Percentiles rank a stretch among this genome's conserved stretches.
phyloP scores from a whole-genome alignment of 1,140 invertebrate genomes.

The Thereuonema tuberculata region DNA sequence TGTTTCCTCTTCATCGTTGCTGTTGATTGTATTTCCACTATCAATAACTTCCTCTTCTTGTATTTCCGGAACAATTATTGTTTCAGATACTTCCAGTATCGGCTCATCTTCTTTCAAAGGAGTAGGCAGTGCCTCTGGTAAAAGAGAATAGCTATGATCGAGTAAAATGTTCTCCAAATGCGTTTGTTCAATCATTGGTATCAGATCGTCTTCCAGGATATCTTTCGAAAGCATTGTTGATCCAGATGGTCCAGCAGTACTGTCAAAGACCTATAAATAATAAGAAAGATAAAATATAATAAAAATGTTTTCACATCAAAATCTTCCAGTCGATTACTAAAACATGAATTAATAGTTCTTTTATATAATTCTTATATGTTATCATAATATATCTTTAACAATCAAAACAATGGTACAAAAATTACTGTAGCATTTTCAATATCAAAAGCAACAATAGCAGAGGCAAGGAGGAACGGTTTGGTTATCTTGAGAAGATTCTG shows the following conservation, averaged over 20 bases:
- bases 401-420: no score
- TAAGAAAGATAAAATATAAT: not conserved
- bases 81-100: not conserved
- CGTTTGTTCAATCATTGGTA: not conserved
- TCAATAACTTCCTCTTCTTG: not conserved
- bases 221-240: not conserved
- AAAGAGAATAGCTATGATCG: conserved; percentile 1
- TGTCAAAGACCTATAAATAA: not conserved
- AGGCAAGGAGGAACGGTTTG: no score
- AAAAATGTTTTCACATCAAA: no score
- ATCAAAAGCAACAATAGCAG: no score
- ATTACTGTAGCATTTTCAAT: no score
- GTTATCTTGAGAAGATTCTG: no score
- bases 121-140: not conserved
- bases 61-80: not conserved
- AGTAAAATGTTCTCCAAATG: conserved; percentile 2
- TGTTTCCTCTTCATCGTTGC: not conserved
- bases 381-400: no score
- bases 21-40: not conserved
- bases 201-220: conserved; percentile 4
- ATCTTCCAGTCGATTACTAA: no score
- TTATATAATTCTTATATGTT: no score
- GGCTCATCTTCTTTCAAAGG: not conserved
- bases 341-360: no score
- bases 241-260: not conserved